Percentiles rank a stretch among this genome's conserved stretches.
These are phyloP conservation scores for Eupithecia pulchellata DNA, from an alignment of 2,888 invertebrate species.

Conservation along the genomic window DNA sequence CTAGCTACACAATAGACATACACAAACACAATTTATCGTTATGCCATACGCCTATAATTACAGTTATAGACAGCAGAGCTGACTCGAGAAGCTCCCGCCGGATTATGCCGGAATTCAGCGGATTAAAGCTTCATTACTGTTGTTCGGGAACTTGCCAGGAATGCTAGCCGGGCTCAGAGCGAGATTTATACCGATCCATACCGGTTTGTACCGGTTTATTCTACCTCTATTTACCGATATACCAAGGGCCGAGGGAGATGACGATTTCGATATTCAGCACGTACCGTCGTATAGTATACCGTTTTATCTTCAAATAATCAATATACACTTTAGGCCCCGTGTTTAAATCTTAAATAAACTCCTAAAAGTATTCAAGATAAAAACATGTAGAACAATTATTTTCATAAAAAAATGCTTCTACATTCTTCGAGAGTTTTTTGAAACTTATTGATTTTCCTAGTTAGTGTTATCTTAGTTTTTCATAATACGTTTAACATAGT, in stretches of 20 bases:
- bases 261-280: neutral
- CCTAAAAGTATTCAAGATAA: too few species aligned
- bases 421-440: too few species aligned
- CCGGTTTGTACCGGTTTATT: slow-evolving; percentile 37
- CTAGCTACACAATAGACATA: neutral
- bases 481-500: too few species aligned
- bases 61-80: slow-evolving; percentile 55
- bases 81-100: slow-evolving; percentile 56
- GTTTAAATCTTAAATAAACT: too few species aligned
- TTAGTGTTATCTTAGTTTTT: too few species aligned
- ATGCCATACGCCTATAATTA: slow-evolving; percentile 49
- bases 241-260: neutral
- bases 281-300: too few species aligned
- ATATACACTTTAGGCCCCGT: too few species aligned
- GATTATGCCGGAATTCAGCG: slow-evolving; percentile 70
- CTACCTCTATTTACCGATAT: neutral
- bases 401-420: too few species aligned
- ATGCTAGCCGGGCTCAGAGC: slow-evolving; percentile 66
- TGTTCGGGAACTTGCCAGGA: slow-evolving; percentile 73
- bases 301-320: too few species aligned
- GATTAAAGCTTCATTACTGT: slow-evolving; percentile 79
- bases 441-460: too few species aligned
- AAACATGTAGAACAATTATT: too few species aligned
- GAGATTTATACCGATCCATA: slow-evolving; percentile 64
- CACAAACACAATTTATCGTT: slow-evolving; percentile 18